These are phyloP conservation scores for Antheraea mylitta DNA, from an alignment of 1,140 invertebrate species.

Conservation along the genomic window DNA sequence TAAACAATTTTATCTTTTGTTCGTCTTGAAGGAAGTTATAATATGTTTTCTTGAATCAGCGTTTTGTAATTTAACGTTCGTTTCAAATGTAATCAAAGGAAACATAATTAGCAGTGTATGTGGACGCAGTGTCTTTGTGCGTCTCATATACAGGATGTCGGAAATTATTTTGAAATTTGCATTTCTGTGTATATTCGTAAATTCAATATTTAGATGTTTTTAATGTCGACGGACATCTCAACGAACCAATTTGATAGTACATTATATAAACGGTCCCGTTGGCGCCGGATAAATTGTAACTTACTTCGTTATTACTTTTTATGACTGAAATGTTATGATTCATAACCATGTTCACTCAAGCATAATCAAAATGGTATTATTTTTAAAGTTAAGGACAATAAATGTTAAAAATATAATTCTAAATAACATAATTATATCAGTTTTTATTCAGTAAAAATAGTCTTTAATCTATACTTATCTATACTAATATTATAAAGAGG, in stretches of 20 bases:
- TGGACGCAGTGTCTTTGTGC: conserved; percentile 42
- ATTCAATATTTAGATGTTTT: conserved; percentile 27
- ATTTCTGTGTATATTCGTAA: conserved; percentile 8
- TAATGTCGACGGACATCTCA: neutral
- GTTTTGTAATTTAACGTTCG: conserved; percentile 12
- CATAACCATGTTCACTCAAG: neutral
- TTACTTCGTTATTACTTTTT: neutral
- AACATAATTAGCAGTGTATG: conserved; percentile 19
- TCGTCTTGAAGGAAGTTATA: conserved; percentile 8
- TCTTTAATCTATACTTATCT: no score
- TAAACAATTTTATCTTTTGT: conserved; percentile 7
- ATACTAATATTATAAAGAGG: no score
- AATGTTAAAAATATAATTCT: neutral
- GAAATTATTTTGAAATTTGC: conserved; percentile 34
- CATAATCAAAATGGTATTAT: neutral
- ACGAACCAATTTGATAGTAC: neutral
- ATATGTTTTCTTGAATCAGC: conserved; percentile 9
- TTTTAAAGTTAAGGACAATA: neutral
- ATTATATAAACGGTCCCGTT: neutral
- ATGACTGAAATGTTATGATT: neutral
- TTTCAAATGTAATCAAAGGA: conserved; percentile 16
- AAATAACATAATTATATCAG: no score
- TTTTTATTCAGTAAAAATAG: no score
- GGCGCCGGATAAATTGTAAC: neutral
- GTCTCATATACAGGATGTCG: conserved; percentile 25